Percentiles rank a stretch among this genome's conserved stretches.
Conservation (phyloP, 2,113 vertebrate genomes). For the Apaloderma vittatum region DNA sequence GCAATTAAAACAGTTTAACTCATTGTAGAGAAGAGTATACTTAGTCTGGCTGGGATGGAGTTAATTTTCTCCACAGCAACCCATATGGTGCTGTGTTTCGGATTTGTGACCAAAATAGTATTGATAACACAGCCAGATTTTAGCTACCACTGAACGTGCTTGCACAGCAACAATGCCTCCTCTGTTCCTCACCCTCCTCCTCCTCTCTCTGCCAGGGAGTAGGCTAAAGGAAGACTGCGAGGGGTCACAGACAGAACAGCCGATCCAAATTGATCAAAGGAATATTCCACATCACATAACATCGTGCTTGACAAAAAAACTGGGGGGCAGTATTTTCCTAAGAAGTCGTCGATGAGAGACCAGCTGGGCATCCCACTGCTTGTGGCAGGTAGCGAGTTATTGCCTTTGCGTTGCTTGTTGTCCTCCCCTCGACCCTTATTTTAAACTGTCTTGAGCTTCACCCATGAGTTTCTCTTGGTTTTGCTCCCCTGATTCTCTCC, state of each 20-base stretch:
- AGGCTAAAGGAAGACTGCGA: not conserved
- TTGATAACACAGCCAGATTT: not conserved
- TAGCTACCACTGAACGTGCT: not conserved
- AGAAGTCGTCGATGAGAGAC: not conserved
- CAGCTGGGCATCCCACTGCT: not conserved
- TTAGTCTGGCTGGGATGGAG: not conserved
- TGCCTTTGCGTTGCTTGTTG: not conserved
- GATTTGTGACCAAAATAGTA: not conserved
- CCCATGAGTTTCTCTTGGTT: not conserved
- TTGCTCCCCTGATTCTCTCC: not conserved
- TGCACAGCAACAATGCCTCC: not conserved
- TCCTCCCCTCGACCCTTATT: not conserved
- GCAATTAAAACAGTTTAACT: slow-evolving; percentile 19
- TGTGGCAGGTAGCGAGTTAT: not conserved
- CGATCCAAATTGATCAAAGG: not conserved
- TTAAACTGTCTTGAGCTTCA: not conserved
- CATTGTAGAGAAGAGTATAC: not conserved
- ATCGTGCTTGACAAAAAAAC: not conserved
- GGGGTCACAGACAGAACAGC: not conserved
- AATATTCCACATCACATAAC: not conserved
- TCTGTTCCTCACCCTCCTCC: not conserved
- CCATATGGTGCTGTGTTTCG: not conserved
- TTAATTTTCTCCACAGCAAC: not conserved
- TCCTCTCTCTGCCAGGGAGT: not conserved
- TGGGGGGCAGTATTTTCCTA: not conserved